Evolutionary conservation across 2,797 vertebrate species (phyloP).

Genomic region (Phrynocephalus guinanensis): DNA sequence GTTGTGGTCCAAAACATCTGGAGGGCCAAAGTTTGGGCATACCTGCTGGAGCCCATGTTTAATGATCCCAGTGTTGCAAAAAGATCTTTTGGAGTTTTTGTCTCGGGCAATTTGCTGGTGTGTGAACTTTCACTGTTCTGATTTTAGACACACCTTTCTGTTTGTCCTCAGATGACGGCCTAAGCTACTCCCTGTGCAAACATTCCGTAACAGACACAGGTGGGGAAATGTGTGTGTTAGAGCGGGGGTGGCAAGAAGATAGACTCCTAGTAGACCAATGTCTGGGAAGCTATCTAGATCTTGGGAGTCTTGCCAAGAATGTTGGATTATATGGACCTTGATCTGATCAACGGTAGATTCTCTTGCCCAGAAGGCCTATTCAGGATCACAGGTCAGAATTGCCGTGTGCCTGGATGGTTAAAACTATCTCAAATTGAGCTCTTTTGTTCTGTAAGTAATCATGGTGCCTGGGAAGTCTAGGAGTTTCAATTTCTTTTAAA

Average conservation of each 20-base stretch:
- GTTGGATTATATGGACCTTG: neutral
- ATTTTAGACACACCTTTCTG: constrained; percentile 27
- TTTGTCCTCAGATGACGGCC: neutral
- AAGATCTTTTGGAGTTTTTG: neutral
- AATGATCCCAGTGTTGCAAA: neutral
- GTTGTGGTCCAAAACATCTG: no score
- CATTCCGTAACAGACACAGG: constrained; percentile 6
- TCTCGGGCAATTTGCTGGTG: neutral
- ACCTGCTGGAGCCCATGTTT: neutral
- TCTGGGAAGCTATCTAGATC: neutral
- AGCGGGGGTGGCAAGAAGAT: neutral
- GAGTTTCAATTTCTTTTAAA: neutral
- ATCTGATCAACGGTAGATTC: neutral
- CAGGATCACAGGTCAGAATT: neutral
- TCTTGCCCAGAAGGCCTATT: neutral
- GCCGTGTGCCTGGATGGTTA: neutral
- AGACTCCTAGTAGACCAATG: neutral
- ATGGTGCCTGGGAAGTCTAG: neutral
- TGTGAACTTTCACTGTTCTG: constrained; percentile 24
- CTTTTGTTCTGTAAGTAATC: neutral
- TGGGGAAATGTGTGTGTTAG: constrained; percentile 2
- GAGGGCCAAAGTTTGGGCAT: no score
- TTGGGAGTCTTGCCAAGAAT: neutral
- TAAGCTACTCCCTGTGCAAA: constrained; percentile 37
- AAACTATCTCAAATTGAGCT: neutral